Conservation (phyloP, 2,113 vertebrate genomes). For the Ivindomyrus marchei region DNA sequence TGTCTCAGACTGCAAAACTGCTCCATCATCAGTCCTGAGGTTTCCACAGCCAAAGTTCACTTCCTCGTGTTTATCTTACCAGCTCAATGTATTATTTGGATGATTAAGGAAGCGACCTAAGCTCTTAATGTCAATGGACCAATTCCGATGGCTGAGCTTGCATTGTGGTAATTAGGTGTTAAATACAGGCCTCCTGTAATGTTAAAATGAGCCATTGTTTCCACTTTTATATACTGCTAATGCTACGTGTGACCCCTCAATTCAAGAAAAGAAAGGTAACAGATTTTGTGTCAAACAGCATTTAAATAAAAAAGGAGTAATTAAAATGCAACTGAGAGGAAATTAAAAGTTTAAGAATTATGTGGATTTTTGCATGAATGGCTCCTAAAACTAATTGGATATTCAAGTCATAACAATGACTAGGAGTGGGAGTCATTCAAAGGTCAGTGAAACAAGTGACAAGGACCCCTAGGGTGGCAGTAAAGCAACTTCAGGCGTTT, state of each 20-base stretch:
- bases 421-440: neutral
- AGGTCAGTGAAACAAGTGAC: neutral
- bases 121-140: neutral
- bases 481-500: neutral
- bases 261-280: neutral
- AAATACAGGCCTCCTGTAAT: neutral
- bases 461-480: neutral
- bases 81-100: constrained; percentile 3
- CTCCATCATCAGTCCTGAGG: constrained; percentile 14
- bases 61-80: constrained; percentile 12
- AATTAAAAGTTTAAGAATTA: neutral
- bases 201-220: neutral
- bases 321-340: neutral
- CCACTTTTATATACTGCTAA: neutral
- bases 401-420: neutral
- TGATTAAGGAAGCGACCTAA: constrained; percentile 1
- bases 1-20: neutral
- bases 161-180: constrained; percentile 8
- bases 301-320: neutral
- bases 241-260: neutral
- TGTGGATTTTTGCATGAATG: neutral
- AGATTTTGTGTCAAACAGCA: neutral
- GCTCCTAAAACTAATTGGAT: neutral
- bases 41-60: neutral
- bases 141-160: constrained; percentile 4